phyloP scores from a whole-genome alignment of 1,140 invertebrate genomes.

The Pseudobourletiella spinata region DNA sequence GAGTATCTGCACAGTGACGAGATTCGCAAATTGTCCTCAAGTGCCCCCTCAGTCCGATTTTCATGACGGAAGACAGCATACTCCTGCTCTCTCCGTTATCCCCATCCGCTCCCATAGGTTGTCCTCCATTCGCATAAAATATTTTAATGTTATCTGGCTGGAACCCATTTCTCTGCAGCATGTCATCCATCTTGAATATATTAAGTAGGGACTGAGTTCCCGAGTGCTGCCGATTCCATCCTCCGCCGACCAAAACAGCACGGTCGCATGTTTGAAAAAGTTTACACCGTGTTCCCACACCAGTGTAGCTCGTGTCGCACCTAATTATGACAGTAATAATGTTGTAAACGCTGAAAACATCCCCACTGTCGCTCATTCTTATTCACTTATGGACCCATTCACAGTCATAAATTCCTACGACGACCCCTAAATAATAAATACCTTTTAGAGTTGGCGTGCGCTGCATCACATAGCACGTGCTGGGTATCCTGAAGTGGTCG shows the following conservation, averaged over 20 bases:
- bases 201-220: conserved; percentile 40
- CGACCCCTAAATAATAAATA: no score
- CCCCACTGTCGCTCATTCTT: no score
- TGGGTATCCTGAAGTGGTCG: conserved; percentile 42
- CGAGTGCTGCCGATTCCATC: conserved; percentile 47
- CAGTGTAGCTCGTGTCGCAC: conserved; percentile 44
- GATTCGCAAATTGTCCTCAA: conserved; percentile 44
- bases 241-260: conserved; percentile 48
- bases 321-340: no score
- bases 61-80: conserved; percentile 45
- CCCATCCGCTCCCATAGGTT: background rate
- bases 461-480: conserved; percentile 44
- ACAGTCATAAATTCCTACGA: no score
- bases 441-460: conserved; percentile 44
- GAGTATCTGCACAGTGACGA: conserved; percentile 46
- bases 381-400: no score
- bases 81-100: background rate
- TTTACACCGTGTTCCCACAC: conserved; percentile 43
- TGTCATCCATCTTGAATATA: conserved; percentile 41
- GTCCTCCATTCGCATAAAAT: conserved; percentile 48
- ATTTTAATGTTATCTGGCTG: conserved; percentile 46
- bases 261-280: conserved; percentile 49
- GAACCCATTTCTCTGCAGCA: conserved; percentile 46
- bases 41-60: conserved; percentile 46
- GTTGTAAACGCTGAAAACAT: no score